phyloP scores from a whole-genome alignment of 2,797 vertebrate species.

The Melanotaenia parkinsoni region DNA sequence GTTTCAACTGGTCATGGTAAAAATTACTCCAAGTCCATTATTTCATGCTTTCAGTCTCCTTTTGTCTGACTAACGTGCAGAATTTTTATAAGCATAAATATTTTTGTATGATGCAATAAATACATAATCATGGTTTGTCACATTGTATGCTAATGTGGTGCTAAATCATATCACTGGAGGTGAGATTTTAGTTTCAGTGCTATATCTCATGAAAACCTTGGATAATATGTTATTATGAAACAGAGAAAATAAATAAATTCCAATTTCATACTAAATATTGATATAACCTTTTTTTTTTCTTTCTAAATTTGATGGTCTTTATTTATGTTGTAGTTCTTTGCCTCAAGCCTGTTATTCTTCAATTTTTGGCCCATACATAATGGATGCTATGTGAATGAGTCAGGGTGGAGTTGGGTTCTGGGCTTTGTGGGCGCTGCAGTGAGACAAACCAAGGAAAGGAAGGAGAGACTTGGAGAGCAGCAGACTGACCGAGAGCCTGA shows the following conservation, averaged over 20 bases:
- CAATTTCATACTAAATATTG: constrained; percentile 52
- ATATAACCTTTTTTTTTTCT: constrained; percentile 42
- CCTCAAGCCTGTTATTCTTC: constrained; percentile 75
- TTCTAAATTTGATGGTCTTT: constrained; percentile 60
- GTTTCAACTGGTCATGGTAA: neutral
- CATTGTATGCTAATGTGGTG: neutral
- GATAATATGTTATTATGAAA: constrained; percentile 22
- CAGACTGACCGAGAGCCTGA: constrained; percentile 60
- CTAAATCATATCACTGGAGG: neutral
- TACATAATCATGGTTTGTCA: neutral
- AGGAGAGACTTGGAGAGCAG: constrained; percentile 47
- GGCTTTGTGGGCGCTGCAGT: constrained; percentile 63
- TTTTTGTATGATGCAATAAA: neutral
- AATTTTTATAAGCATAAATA: neutral
- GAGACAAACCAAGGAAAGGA: constrained; percentile 58
- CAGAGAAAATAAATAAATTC: constrained; percentile 22
- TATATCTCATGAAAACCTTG: neutral
- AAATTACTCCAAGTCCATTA: neutral
- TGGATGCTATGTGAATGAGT: constrained; percentile 78
- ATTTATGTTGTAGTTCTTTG: constrained; percentile 70
- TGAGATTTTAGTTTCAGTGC: neutral
- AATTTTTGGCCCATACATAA: constrained; percentile 80
- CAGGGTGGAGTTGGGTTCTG: constrained; percentile 66
- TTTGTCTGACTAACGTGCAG: neutral
- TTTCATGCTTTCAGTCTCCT: neutral